Evolutionary conservation across 1,140 invertebrate species (phyloP), one percentile per base, ranked within the genome.

Genomic region (Asbolus verrucosus): DNA sequence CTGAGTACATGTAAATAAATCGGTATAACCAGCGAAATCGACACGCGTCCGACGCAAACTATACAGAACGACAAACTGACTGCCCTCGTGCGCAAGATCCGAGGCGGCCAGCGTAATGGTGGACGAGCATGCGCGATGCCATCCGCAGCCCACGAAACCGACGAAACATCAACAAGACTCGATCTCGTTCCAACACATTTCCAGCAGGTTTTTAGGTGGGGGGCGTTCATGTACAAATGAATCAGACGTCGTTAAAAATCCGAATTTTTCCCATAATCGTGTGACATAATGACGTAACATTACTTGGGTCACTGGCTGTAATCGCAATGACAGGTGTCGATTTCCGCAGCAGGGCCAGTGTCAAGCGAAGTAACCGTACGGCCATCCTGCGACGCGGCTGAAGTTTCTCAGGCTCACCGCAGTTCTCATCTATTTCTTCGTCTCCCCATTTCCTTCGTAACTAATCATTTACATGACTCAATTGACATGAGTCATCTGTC

Each of bases 21-120:
- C 46, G 46, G 19, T 54, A 30, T n/a, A 0, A 54, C 8, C 8
- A 54, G 46, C 19, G 21, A 24, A 27, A 54, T 54, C 46, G 46
- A 54, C 46, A 54, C 61, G 39, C 61, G 46, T 31, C 65, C 65
- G 30, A 67, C 65, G 19, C 36, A 19, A 21, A 67, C 65, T 67
- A 36, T 18, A 46, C 27, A 15, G 6, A 21, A 67, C 65, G 65
- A 54, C 15, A 54, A 67, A 67, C 65, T 67, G 30, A 54, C 24
- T 38, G 39, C 11, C 30, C 27, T 67, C 30, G 13, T 63, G 61
- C 61, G 61, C 61, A 63, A 63, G 61, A 27, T 54, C 46, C 46
- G 24, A 8, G 33, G 16, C 33, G 24, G 16, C 15, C 33, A 27
- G 62, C 11, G 41, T 24, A 67, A 67, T 67, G 65, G 65, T 67